A percentile compares a stretch with the other conserved stretches of the same genome.
Evolutionary conservation across 2,797 vertebrate species (phyloP).

Genomic region (Catamblyrhynchus diadema): DNA sequence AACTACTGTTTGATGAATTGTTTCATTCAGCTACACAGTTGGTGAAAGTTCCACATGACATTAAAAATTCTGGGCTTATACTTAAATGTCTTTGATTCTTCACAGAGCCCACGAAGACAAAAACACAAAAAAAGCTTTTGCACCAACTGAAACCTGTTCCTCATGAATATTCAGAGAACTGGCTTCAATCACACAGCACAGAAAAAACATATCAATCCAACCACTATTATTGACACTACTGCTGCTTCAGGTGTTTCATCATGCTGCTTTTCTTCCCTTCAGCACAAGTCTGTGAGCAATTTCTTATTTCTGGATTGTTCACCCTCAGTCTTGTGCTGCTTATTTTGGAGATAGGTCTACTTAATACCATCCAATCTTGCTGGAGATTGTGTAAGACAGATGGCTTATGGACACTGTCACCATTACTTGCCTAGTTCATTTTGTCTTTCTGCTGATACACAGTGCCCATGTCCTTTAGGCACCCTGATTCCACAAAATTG

Average conservation of each 20-base stretch:
- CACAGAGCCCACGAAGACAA: not conserved
- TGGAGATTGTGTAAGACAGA: not conserved
- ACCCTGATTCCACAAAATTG: not conserved
- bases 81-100: slow-evolving; percentile 24
- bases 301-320: not conserved
- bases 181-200: not conserved
- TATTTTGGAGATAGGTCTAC: not conserved
- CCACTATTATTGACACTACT: not conserved
- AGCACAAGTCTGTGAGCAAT: not conserved
- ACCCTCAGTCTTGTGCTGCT: not conserved
- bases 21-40: slow-evolving; percentile 8
- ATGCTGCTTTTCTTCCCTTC: not conserved
- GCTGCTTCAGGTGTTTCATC: not conserved
- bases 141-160: not conserved
- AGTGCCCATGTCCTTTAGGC: not conserved
- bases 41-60: not conserved
- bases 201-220: slow-evolving; percentile 29
- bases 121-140: slow-evolving; percentile 15
- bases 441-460: not conserved
- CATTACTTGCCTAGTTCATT: not conserved
- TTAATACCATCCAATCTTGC: not conserved
- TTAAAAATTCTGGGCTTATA: slow-evolving; percentile 29
- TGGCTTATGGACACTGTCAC: not conserved
- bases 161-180: slow-evolving; percentile 35
- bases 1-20: slow-evolving; percentile 11